phyloP scores from a whole-genome alignment of 2,113 vertebrate species.

The Ameiurus melas region DNA sequence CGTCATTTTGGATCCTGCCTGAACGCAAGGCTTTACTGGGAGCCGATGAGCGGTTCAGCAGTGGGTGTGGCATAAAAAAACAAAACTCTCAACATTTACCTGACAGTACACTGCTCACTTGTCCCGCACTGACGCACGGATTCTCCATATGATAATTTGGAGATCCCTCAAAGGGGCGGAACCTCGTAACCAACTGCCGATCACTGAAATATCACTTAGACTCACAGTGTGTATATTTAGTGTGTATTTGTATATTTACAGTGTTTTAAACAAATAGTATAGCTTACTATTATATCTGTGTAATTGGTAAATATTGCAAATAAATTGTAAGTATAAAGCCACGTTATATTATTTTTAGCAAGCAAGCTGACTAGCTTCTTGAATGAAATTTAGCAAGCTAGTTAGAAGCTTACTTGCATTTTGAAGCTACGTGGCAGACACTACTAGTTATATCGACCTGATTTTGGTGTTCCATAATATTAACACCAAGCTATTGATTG shows the following conservation, averaged over 20 bases:
- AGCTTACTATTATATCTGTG: not conserved
- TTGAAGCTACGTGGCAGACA: not conserved
- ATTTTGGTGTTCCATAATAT: not conserved
- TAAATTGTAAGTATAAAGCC: not conserved
- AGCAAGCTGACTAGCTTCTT: not conserved
- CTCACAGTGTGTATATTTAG: not conserved
- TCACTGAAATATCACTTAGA: not conserved
- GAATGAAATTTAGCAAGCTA: not conserved
- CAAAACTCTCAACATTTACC: not conserved
- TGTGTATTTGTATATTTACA: too few relatives aligned
- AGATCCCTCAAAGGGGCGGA: not conserved
- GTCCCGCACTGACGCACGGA: not conserved
- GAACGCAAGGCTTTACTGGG: not conserved
- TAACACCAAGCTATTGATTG: too few relatives aligned
- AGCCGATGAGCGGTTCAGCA: not conserved
- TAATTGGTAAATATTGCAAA: not conserved
- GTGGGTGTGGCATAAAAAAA: not conserved
- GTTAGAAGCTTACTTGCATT: not conserved
- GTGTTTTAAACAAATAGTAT: too few relatives aligned
- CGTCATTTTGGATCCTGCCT: too few relatives aligned
- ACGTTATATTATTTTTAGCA: not conserved
- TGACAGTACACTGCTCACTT: not conserved
- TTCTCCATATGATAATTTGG: not conserved
- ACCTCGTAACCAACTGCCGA: not conserved
- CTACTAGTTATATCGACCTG: not conserved